A percentile compares a stretch with the other conserved stretches of the same genome.
phyloP scores from a whole-genome alignment of 2,888 invertebrate genomes.

The Folsomia candida region DNA sequence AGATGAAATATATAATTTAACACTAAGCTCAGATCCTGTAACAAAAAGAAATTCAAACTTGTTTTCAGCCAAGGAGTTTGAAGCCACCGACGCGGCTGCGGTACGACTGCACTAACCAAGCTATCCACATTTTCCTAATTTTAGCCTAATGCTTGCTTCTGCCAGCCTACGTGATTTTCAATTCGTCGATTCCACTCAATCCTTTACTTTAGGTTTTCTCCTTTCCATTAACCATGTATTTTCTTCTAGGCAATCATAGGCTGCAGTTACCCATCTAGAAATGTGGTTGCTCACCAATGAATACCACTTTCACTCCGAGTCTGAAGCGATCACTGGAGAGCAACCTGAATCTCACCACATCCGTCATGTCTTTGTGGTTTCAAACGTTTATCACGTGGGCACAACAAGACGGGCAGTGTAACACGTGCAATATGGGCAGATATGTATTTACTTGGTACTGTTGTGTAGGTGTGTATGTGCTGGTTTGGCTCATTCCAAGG shows the following conservation, averaged over 20 bases:
- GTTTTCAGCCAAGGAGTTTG: background rate
- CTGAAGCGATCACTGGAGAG: background rate
- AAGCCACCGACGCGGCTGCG: background rate
- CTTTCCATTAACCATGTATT: background rate
- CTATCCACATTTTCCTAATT: background rate
- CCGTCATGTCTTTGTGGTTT: background rate
- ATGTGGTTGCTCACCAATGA: background rate
- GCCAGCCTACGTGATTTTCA: background rate
- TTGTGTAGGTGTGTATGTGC: too few species aligned
- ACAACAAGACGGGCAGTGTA: too few species aligned
- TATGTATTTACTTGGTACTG: too few species aligned
- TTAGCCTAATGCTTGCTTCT: background rate
- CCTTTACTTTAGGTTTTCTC: background rate
- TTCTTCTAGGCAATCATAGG: background rate
- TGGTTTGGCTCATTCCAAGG: too few species aligned
- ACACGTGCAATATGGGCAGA: too few species aligned
- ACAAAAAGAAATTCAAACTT: background rate
- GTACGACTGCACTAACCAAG: background rate
- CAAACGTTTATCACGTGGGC: background rate
- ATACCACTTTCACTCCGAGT: background rate
- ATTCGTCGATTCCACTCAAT: background rate
- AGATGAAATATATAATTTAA: background rate
- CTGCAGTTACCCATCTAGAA: background rate
- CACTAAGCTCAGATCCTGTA: background rate
- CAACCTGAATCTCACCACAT: background rate